These are phyloP conservation scores for Hippopotamus amphibius DNA, from an alignment of 2,113 vertebrate genomes.

Conservation along the genomic window DNA sequence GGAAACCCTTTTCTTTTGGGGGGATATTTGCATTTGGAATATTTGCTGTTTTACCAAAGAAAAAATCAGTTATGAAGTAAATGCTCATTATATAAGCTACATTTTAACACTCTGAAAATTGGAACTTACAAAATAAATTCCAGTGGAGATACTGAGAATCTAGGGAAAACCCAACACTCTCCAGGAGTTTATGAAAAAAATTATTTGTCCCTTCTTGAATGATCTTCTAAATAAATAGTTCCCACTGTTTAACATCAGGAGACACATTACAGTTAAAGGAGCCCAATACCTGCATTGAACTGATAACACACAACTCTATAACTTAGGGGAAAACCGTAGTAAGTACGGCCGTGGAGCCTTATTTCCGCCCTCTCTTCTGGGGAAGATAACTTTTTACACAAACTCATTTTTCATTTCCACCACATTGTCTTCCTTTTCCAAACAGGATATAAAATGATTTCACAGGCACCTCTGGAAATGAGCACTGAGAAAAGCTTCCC, in stretches of 20 bases:
- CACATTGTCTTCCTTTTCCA: conserved; percentile 86
- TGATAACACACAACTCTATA: conserved; percentile 88
- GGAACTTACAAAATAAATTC: conserved; percentile 80
- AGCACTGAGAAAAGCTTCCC: conserved; percentile 77
- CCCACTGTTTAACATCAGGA: conserved; percentile 73
- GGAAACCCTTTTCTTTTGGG: conserved; percentile 64
- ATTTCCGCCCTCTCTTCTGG: conserved; percentile 84
- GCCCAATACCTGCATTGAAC: conserved; percentile 86
- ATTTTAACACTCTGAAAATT: conserved; percentile 79
- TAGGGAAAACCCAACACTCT: conserved; percentile 58
- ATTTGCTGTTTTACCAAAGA: conserved; percentile 76
- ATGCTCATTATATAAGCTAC: conserved; percentile 64
- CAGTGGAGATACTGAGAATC: conserved; percentile 64
- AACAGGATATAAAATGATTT: conserved; percentile 87
- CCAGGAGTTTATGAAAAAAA: conserved; percentile 18
- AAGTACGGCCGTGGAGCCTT: conserved; percentile 84
- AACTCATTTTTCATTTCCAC: conserved; percentile 88
- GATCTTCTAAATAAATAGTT: conserved; percentile 74
- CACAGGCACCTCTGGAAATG: conserved; percentile 81
- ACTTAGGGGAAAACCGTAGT: conserved; percentile 84
- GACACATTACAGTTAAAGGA: conserved; percentile 78
- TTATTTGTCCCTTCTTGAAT: conserved; percentile 49
- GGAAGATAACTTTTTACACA: conserved; percentile 86
- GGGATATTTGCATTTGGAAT: conserved; percentile 82
- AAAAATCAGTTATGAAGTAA: conserved; percentile 59